Conservation (phyloP, 1,140 invertebrate genomes). For the Drosophila sp. region DNA sequence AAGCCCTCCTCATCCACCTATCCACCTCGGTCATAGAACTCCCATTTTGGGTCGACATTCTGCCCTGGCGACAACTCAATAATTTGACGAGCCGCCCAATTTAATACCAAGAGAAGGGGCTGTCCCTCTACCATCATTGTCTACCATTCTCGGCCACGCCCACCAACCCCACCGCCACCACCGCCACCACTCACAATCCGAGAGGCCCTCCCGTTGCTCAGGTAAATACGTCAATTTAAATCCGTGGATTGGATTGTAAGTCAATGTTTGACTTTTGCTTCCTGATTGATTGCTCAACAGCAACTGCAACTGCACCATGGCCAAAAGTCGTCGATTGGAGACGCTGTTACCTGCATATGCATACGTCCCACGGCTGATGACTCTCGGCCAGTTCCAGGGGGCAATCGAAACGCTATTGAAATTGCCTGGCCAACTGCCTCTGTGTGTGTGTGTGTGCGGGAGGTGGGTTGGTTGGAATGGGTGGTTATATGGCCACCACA, state of each 20-base stretch:
- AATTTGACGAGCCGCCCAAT: conserved; percentile 79
- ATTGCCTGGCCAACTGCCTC: conserved; percentile 9
- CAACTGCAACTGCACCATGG: conserved; percentile 57
- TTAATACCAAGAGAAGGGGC: conserved; percentile 57
- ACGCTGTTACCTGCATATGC: conserved; percentile 67
- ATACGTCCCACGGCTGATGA: conserved; percentile 73
- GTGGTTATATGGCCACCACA: conserved; percentile 35
- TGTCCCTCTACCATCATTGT: conserved; percentile 58
- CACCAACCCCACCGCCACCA: background rate
- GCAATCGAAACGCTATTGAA: conserved; percentile 6
- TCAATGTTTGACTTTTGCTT: conserved; percentile 83
- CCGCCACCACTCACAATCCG: conserved; percentile 8
- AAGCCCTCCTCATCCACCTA: conserved; percentile 8
- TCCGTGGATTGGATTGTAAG: conserved; percentile 82
- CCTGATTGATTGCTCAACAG: conserved; percentile 83
- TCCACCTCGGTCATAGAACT: background rate
- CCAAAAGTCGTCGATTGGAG: conserved; percentile 32
- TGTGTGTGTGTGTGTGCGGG: conserved; percentile 4
- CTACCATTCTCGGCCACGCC: conserved; percentile 44
- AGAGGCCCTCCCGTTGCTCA: conserved; percentile 48
- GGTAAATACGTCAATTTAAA: conserved; percentile 82
- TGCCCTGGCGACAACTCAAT: conserved; percentile 69
- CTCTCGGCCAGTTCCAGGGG: conserved; percentile 61
- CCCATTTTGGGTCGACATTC: conserved; percentile 41
- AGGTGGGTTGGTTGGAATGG: conserved; percentile 4